Evolutionary conservation across 1,140 invertebrate genomes (phyloP), one percentile per base, ranked within the genome.

Genomic region (Lycorma delicatula): DNA sequence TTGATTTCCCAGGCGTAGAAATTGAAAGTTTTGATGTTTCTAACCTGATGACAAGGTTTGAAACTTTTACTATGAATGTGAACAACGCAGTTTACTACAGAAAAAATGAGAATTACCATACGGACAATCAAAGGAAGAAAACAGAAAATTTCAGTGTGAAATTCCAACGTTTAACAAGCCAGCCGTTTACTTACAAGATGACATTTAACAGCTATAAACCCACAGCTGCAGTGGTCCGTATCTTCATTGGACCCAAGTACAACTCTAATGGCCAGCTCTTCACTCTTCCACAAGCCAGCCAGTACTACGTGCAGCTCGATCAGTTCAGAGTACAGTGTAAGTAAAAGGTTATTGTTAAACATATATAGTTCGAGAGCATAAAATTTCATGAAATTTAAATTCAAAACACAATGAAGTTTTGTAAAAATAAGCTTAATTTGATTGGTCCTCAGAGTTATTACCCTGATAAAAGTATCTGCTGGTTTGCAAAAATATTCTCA

Each of bases 171-270:
- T n/a, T n/a, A n/a, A n/a, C n/a, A n/a, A n/a, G 84, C 72, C 79
- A 81, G 68, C 76, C 76, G 27, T 89, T 82, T 76, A 79, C 71
- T 56, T 78, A 82, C 57, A 79, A 75, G 58, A 71, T 81, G 54
- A 71, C 76, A 48, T 71, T 85, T 47, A 77, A 75, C 57, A 78
- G 77, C 59, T 77, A 83, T 0, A 76, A 78, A 60, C 64, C 72
- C 2, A 66, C 63, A 9, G 75, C 80, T 47, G 80, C 74, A 1
- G 69, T 76, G 29, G 71, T 87, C 27, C 79, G 81, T 46, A 68
- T 86, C 18, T 87, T 84, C 75, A 63, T 87, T 31, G 85, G 81
- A 36, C 85, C 85, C 2, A 85, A 83, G 67, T 80, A 81, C 62
- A 78, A 84, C 56, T 72, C 74, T 53, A 70, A 79, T 56, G 77